Evolutionary conservation across 64 coral and sea anemone species (phyloP).

Genomic region (Catalaphyllia jardinei): DNA sequence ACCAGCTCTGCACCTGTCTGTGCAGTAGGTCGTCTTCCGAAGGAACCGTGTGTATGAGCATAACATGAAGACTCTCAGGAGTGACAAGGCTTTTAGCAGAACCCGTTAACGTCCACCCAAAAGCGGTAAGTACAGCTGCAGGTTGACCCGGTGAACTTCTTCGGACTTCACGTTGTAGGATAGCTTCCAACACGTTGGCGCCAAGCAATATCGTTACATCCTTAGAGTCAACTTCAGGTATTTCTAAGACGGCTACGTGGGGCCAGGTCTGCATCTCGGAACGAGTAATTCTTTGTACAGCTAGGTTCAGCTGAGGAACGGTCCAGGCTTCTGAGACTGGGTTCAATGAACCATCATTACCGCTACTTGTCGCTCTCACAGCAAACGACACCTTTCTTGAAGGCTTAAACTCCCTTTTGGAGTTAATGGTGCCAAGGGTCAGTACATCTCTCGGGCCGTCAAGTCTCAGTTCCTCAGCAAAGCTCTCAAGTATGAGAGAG

Average conservation of each 20-base stretch:
- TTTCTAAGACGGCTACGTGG: constrained; percentile 19
- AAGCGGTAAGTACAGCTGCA: constrained; percentile 1
- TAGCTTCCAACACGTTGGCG: constrained; percentile 23
- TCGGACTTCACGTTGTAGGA: constrained; percentile 12
- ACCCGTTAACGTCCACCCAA: constrained; percentile 23
- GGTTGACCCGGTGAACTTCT: constrained; percentile 4
- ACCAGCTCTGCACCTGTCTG: constrained; percentile 27
- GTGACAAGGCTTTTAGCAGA: not conserved
- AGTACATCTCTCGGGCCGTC: too few species aligned
- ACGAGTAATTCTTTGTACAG: constrained; percentile 7
- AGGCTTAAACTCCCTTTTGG: not conserved
- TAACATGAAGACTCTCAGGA: too few species aligned
- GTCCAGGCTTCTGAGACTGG: constrained; percentile 52
- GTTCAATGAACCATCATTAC: not conserved
- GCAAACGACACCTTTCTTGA: constrained; percentile 60
- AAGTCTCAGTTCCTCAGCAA: too few species aligned
- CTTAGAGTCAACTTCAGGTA: not conserved
- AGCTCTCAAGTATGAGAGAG: too few species aligned
- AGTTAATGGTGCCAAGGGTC: constrained; percentile 48
- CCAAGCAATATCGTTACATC: constrained; percentile 44
- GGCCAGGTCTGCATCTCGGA: constrained; percentile 10
- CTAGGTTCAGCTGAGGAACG: constrained; percentile 32
- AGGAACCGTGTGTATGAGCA: not conserved
- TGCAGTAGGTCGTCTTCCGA: constrained; percentile 2
- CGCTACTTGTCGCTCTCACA: not conserved